These are phyloP conservation scores for Subacronicta megacephala DNA, from an alignment of 2,888 invertebrate species.

Conservation along the genomic window DNA sequence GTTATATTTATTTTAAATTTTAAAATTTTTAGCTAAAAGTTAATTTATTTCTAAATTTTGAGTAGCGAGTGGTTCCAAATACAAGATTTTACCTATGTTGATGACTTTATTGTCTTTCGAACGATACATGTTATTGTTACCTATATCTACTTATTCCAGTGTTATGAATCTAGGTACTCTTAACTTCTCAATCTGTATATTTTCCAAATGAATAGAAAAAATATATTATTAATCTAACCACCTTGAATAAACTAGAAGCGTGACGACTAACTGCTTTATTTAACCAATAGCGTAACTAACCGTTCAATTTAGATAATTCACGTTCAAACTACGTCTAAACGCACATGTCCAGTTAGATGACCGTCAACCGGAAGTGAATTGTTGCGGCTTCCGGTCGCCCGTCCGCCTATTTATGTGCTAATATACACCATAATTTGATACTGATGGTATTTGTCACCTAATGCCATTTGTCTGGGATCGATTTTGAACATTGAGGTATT, in stretches of 20 bases:
- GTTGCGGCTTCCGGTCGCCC: slow-evolving; percentile 64
- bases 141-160: too few species aligned
- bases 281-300: slow-evolving; percentile 9
- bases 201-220: too few species aligned
- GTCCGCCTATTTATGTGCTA: slow-evolving; percentile 63
- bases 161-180: too few species aligned
- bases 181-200: too few species aligned
- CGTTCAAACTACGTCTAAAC: slow-evolving; percentile 43
- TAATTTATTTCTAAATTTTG: too few species aligned
- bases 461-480: slow-evolving; percentile 4
- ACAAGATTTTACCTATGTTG: too few species aligned
- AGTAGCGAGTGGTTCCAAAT: too few species aligned
- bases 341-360: slow-evolving; percentile 64
- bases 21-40: too few species aligned
- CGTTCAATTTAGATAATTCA: slow-evolving; percentile 31
- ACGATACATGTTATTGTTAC: too few species aligned
- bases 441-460: slow-evolving; percentile 40
- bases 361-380: slow-evolving; percentile 70
- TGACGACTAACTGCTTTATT: neutral
- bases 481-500: slow-evolving; percentile 1
- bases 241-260: neutral
- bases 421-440: slow-evolving; percentile 50
- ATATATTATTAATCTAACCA: too few species aligned
- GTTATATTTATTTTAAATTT: too few species aligned
- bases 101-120: too few species aligned